phyloP scores from a whole-genome alignment of 2,113 vertebrate species.

The Serinus canaria region DNA sequence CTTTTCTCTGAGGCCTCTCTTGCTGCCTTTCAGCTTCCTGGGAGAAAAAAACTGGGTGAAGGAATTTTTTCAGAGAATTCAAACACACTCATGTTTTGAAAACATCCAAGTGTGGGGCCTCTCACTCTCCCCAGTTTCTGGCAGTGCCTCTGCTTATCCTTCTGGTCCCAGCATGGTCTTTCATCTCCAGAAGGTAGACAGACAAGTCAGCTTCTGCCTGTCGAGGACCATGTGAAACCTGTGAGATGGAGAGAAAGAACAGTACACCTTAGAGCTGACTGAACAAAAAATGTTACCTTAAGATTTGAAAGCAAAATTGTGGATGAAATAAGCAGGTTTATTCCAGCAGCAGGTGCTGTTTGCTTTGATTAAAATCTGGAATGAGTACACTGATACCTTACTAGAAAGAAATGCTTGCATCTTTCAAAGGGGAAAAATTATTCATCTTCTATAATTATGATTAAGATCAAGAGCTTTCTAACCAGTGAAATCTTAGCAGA shows the following conservation, averaged over 20 bases:
- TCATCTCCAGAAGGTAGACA: not conserved
- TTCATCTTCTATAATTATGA: not conserved
- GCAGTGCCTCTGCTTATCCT: not conserved
- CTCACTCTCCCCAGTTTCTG: not conserved
- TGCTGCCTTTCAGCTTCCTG: no score
- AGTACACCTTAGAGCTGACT: not conserved
- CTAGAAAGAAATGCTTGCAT: not conserved
- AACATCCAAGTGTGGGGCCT: not conserved
- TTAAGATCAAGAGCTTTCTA: not conserved
- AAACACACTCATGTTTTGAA: not conserved
- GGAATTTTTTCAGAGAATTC: no score
- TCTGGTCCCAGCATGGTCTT: accelerated
- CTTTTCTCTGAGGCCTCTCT: no score
- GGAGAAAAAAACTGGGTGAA: no score
- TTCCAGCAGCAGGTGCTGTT: not conserved
- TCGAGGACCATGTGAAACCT: not conserved
- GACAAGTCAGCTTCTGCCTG: not conserved
- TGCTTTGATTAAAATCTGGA: not conserved
- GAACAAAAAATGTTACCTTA: not conserved
- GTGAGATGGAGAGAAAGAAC: not conserved
- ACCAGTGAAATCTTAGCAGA: not conserved
- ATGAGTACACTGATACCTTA: not conserved
- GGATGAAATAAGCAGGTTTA: not conserved
- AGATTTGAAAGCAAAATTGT: not conserved
- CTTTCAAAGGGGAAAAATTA: not conserved